Evolutionary conservation across 2,888 invertebrate genomes (phyloP).

Genomic region (Acleris sparsana): DNA sequence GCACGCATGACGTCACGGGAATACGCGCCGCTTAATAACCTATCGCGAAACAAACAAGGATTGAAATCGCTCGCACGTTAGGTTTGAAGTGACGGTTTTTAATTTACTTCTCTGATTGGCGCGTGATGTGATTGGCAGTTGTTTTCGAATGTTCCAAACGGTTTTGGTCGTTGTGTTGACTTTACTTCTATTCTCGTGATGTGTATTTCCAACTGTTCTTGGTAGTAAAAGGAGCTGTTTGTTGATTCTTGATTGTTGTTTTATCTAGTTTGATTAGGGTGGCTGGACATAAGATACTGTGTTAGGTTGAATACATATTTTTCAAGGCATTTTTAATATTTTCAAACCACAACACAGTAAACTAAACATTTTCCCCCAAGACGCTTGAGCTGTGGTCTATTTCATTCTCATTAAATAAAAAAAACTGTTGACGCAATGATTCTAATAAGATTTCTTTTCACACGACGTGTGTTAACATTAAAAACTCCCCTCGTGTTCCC

Average conservation of each 20-base stretch:
- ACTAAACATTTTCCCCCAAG: no score
- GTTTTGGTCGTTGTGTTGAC: constrained; percentile 1
- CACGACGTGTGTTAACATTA: constrained; percentile 5
- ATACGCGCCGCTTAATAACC: constrained; percentile 8
- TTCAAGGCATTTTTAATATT: no score
- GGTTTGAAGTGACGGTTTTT: constrained; percentile 34
- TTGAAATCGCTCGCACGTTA: constrained; percentile 11
- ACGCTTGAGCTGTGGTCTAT: no score
- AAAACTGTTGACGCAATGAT: neutral
- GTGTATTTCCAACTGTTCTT: no score
- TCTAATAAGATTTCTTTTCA: constrained; percentile 12
- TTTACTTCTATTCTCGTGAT: neutral
- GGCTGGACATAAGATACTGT: no score
- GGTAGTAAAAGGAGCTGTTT: no score
- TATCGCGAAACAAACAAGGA: constrained; percentile 10
- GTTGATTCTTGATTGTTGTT: no score
- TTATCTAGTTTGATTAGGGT: no score
- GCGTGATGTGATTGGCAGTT: constrained; percentile 24
- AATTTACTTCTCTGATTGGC: constrained; percentile 26
- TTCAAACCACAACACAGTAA: no score
- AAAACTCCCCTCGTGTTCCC: constrained; percentile 8
- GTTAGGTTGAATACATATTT: no score
- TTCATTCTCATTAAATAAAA: no score
- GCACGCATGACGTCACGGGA: constrained; percentile 50
- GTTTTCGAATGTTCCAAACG: constrained; percentile 27